These are phyloP conservation scores for Nothocercus nigrocapillus DNA, from an alignment of 2,113 vertebrate species.

Conservation along the genomic window DNA sequence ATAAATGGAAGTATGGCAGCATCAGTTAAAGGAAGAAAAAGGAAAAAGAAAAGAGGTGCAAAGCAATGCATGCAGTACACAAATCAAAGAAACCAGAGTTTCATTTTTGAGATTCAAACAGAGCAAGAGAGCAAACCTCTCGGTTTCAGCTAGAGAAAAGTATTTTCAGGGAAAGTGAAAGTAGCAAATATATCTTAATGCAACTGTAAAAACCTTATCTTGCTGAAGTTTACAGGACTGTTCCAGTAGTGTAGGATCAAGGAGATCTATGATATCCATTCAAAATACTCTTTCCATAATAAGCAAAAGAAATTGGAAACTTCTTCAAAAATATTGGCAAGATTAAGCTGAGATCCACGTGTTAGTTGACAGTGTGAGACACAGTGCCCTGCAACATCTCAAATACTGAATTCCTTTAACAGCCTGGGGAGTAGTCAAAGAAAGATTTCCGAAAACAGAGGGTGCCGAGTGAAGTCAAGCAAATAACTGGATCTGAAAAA, in stretches of 20 bases:
- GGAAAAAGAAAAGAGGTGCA: not conserved
- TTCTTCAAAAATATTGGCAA: no score
- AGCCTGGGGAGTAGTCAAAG: no score
- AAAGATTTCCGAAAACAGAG: no score
- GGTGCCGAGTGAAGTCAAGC: no score
- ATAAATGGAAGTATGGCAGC: not conserved
- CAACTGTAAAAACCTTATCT: not conserved
- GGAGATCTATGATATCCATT: no score
- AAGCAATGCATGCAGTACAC: not conserved
- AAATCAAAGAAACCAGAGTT: not conserved
- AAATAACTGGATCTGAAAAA: no score
- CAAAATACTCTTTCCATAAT: no score
- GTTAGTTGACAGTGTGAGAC: no score
- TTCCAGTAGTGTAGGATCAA: not conserved
- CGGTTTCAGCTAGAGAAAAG: not conserved
- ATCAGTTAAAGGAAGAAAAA: not conserved
- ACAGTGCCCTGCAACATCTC: no score
- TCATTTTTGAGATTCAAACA: not conserved
- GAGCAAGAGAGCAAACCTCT: not conserved
- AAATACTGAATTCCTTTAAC: no score
- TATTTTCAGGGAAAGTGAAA: not conserved
- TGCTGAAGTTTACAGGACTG: not conserved
- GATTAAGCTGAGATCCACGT: no score
- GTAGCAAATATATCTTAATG: not conserved
- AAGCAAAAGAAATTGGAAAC: no score